Conservation (phyloP, 2,797 vertebrate species). For the Hirundo rustica region DNA sequence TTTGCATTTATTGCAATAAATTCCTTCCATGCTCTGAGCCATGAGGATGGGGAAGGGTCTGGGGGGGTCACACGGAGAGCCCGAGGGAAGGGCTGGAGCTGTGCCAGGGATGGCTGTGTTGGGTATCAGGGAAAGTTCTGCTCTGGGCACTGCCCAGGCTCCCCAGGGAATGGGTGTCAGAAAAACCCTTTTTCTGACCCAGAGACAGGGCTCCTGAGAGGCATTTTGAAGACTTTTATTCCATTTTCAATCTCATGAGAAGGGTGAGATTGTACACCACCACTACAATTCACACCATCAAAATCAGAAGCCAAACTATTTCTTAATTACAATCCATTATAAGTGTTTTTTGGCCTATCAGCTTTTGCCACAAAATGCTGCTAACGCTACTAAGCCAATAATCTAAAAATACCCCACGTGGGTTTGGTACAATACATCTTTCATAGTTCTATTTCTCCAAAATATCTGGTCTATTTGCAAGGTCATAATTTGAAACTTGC, state of each 20-base stretch:
- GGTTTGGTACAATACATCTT: background rate
- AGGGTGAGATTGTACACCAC: background rate
- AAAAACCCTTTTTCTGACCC: background rate
- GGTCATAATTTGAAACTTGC: background rate
- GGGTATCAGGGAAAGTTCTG: background rate
- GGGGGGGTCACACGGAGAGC: background rate
- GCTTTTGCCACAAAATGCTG: background rate
- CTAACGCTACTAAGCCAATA: background rate
- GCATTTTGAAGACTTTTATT: background rate
- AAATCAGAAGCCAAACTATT: background rate
- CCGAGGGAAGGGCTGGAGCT: background rate
- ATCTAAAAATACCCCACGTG: background rate
- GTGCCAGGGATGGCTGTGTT: accelerated
- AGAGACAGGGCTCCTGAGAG: background rate
- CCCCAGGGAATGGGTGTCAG: background rate
- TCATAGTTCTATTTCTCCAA: background rate
- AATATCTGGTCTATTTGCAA: background rate
- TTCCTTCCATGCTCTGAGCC: background rate
- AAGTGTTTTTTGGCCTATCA: background rate
- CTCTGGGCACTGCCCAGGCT: background rate
- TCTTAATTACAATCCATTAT: background rate
- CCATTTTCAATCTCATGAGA: background rate
- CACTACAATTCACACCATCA: background rate
- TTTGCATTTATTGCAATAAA: background rate
- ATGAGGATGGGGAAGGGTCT: background rate